phyloP scores from a whole-genome alignment of 2,888 invertebrate species.

The Eledone cirrhosa region DNA sequence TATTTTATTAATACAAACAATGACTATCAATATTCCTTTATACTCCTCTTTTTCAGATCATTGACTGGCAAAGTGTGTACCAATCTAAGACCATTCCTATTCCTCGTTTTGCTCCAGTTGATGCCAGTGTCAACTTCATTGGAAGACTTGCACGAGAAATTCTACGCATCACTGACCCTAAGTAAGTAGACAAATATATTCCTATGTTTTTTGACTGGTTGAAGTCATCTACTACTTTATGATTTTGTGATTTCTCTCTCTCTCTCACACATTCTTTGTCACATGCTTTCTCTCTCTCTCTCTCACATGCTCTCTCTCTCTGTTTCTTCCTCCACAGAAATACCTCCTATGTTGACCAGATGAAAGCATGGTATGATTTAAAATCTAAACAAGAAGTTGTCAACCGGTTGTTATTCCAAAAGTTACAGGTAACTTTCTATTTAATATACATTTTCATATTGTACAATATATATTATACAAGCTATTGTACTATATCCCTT shows the following conservation, averaged over 20 bases:
- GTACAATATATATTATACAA: too few species aligned
- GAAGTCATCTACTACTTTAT: too few species aligned
- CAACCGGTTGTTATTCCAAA: constrained; percentile 81
- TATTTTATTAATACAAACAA: too few species aligned
- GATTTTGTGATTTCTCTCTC: neutral
- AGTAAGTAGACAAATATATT: constrained; percentile 69
- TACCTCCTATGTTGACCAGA: constrained; percentile 83
- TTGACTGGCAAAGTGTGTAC: constrained; percentile 78
- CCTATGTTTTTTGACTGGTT: too few species aligned
- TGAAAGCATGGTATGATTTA: constrained; percentile 90
- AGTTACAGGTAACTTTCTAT: constrained; percentile 72
- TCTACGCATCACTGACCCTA: constrained; percentile 87
- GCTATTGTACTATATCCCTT: too few species aligned
- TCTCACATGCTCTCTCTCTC: too few species aligned
- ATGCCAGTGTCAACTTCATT: constrained; percentile 85
- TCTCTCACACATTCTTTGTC: too few species aligned
- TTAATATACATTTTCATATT: too few species aligned
- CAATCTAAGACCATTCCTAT: constrained; percentile 80
- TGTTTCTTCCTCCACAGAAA: constrained; percentile 70
- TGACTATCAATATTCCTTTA: neutral
- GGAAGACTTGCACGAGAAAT: constrained; percentile 89
- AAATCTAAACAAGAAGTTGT: constrained; percentile 83
- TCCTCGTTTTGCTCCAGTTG: constrained; percentile 71
- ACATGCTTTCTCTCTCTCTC: too few species aligned
- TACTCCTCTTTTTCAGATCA: constrained; percentile 67